phyloP scores from a whole-genome alignment of 2,113 vertebrate genomes.

The Tragelaphus scriptus region DNA sequence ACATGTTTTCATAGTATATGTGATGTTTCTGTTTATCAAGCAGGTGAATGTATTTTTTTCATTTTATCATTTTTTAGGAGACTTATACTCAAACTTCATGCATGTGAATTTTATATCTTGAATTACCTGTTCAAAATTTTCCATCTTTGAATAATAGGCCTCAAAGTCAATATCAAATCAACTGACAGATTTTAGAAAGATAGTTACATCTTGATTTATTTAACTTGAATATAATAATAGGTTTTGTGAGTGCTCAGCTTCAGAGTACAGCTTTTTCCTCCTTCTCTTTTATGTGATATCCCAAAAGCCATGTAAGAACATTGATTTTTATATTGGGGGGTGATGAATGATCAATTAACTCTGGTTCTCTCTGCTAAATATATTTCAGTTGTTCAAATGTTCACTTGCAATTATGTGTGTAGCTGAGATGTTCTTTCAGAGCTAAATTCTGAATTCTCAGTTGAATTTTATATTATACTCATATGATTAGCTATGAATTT shows the following conservation, averaged over 20 bases:
- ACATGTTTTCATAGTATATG: not conserved
- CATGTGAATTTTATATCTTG: not conserved
- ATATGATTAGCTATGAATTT: slow-evolving; percentile 18
- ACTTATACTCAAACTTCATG: not conserved
- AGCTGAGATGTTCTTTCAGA: not conserved
- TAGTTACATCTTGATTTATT: not conserved
- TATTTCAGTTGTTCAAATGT: not conserved
- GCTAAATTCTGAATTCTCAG: slow-evolving; percentile 14
- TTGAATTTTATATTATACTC: not conserved
- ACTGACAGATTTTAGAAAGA: not conserved
- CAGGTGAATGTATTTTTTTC: not conserved
- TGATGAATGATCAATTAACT: not conserved
- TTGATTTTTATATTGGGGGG: not conserved
- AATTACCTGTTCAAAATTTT: not conserved
- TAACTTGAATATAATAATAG: not conserved
- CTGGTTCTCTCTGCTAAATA: not conserved
- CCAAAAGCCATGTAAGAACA: not conserved
- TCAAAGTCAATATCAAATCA: not conserved
- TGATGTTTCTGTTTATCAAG: not conserved
- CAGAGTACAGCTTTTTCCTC: not conserved
- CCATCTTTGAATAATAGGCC: not conserved
- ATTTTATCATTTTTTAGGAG: not conserved
- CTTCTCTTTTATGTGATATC: not conserved
- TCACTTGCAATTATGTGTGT: not conserved
- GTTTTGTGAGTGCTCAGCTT: not conserved